These are phyloP conservation scores for Diogma glabrata DNA, from an alignment of 2,888 invertebrate species.

Conservation along the genomic window DNA sequence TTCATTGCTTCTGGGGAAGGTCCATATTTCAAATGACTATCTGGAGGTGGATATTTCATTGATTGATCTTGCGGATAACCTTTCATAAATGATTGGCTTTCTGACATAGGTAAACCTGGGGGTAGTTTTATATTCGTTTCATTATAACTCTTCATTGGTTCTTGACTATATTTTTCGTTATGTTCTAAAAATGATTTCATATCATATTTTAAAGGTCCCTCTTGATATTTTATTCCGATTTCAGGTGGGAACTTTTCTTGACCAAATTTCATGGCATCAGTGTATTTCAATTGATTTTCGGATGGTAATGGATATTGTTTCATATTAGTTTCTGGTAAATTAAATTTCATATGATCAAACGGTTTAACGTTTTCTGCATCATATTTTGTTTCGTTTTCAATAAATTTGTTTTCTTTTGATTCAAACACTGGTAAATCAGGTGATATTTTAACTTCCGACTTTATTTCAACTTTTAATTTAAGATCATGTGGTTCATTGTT, in stretches of 20 bases:
- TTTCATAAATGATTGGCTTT: conserved; percentile 21
- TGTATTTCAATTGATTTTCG: conserved; percentile 30
- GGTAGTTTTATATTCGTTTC: conserved; percentile 22
- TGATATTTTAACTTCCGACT: conserved; percentile 30
- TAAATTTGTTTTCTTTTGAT: conserved; percentile 22
- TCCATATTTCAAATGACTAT: conserved; percentile 21
- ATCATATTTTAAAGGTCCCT: conserved; percentile 28
- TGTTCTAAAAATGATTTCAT: conserved; percentile 34
- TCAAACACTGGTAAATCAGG: conserved; percentile 21
- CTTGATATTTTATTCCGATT: conserved; percentile 10
- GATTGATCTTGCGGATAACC: conserved; percentile 24
- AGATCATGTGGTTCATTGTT: conserved; percentile 58
- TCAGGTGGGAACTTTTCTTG: conserved; percentile 18
- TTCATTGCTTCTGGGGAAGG: conserved; percentile 18
- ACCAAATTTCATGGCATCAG: conserved; percentile 30
- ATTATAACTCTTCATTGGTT: conserved; percentile 20
- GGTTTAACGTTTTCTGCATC: conserved; percentile 44
- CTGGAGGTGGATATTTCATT: conserved; percentile 33
- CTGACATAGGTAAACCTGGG: conserved; percentile 22
- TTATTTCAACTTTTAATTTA: conserved; percentile 58
- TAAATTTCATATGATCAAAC: conserved; percentile 21
- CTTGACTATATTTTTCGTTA: conserved; percentile 29
- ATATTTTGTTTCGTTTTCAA: conserved; percentile 23
- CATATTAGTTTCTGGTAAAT: conserved; percentile 13
- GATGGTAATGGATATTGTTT: conserved; percentile 27